phyloP scores from a whole-genome alignment of 53 echinoderm and acorn worm species.

The Glandiceps talaboti region DNA sequence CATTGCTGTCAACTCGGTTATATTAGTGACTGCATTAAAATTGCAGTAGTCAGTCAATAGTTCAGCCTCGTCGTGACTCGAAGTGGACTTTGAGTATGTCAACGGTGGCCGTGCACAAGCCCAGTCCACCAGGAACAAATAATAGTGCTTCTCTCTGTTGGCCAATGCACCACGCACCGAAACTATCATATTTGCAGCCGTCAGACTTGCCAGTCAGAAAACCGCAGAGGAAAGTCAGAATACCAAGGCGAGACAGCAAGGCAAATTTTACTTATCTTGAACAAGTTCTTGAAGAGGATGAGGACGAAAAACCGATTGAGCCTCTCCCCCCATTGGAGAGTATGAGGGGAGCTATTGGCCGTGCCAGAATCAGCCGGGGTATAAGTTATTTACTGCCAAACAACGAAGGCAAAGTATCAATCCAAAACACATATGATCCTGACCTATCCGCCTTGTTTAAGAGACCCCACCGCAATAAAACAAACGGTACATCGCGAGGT shows the following conservation, averaged over 20 bases:
- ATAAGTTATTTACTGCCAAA: not conserved
- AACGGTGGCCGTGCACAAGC: too few relatives aligned
- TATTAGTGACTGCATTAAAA: too few relatives aligned
- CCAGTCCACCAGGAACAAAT: not conserved
- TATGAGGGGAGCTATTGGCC: not conserved
- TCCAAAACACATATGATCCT: not conserved
- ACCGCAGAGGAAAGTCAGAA: not conserved
- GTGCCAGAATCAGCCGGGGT: not conserved
- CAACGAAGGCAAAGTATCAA: not conserved
- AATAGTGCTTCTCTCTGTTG: not conserved
- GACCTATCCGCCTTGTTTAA: not conserved
- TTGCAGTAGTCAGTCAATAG: too few relatives aligned
- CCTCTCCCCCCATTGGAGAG: not conserved
- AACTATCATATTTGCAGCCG: not conserved
- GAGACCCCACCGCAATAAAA: too few relatives aligned
- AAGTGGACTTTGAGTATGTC: too few relatives aligned
- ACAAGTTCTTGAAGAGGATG: not conserved
- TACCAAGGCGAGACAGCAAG: not conserved
- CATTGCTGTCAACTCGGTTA: too few relatives aligned
- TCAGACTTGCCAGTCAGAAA: not conserved
- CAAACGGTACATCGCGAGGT: not conserved
- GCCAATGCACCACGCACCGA: not conserved
- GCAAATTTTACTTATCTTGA: not conserved
- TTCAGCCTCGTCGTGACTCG: too few relatives aligned
- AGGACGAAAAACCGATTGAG: not conserved